phyloP scores from a whole-genome alignment of 35 echinoderm and acorn worm species.

The Stichopus chloronotus region DNA sequence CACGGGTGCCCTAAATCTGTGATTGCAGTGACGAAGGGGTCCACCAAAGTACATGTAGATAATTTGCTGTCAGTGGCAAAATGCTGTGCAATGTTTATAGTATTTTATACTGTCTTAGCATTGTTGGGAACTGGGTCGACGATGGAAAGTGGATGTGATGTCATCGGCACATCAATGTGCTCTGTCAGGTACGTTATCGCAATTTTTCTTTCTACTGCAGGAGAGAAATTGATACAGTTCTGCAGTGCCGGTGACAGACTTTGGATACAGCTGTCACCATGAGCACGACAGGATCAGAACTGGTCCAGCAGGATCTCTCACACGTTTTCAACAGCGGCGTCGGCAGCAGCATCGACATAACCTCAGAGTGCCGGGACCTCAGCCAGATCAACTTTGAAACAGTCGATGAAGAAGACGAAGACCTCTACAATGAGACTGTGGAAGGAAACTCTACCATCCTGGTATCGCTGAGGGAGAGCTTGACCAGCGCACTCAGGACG shows the following conservation, averaged over 20 bases:
- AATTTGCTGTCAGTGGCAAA: too few species aligned
- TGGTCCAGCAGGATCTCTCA: not conserved
- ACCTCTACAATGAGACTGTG: constrained; percentile 3
- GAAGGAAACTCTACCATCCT: not conserved
- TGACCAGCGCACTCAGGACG: not conserved
- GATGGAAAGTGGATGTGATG: too few species aligned
- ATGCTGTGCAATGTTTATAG: too few species aligned
- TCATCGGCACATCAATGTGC: too few species aligned
- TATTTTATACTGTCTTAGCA: too few species aligned
- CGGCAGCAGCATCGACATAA: constrained; percentile 35
- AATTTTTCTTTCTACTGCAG: not conserved
- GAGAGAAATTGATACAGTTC: not conserved
- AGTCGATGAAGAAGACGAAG: constrained; percentile 12
- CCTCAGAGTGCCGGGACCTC: constrained; percentile 6
- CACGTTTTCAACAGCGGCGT: not conserved
- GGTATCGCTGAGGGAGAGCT: not conserved
- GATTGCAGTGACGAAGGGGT: too few species aligned
- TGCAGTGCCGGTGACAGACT: not conserved
- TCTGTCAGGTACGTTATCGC: not conserved
- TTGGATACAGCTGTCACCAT: not conserved
- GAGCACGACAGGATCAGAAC: not conserved
- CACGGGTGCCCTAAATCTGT: too few species aligned
- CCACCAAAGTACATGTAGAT: too few species aligned
- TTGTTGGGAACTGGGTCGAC: too few species aligned
- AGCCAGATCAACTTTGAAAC: not conserved